phyloP scores from a whole-genome alignment of 2,888 invertebrate species.

The Eucriotettix oculatus region DNA sequence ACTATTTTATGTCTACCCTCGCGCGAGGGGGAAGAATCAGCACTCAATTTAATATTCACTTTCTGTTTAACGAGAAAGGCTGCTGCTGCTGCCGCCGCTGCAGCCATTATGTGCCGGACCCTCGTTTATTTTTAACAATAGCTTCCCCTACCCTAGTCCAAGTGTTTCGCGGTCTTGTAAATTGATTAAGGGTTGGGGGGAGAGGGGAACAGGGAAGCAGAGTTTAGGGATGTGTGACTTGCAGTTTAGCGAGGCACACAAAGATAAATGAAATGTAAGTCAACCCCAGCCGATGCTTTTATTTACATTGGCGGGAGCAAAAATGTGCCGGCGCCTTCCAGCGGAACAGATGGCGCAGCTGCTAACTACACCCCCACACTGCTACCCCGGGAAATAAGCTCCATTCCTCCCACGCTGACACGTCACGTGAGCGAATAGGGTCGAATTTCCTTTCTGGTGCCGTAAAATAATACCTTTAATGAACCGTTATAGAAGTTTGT shows the following conservation, averaged over 20 bases:
- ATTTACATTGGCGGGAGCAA: not conserved
- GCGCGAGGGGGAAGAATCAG: conserved; percentile 2
- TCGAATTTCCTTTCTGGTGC: too few relatives aligned
- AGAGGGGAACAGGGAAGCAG: not conserved
- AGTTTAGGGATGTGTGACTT: not conserved
- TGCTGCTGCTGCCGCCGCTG: not conserved
- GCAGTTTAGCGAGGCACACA: not conserved
- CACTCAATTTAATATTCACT: conserved; percentile 1
- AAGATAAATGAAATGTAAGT: not conserved
- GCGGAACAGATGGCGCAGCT: not conserved
- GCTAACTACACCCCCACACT: not conserved
- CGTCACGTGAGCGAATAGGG: too few relatives aligned
- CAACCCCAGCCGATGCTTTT: not conserved
- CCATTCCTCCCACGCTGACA: too few relatives aligned
- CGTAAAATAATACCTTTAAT: too few relatives aligned
- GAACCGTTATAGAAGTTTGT: too few relatives aligned
- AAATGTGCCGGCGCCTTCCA: not conserved
- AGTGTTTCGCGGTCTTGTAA: conserved; percentile 9
- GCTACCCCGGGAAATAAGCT: too few relatives aligned
- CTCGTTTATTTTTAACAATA: conserved; percentile 11
- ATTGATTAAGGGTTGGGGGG: conserved; percentile 7
- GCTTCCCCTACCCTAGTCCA: not conserved
- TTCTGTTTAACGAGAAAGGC: not conserved
- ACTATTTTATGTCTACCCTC: conserved; percentile 1
- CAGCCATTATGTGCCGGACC: not conserved